Base-by-base conservation (phyloP, 2,888 invertebrate species). In the Willowsia nigromaculata region DNA sequence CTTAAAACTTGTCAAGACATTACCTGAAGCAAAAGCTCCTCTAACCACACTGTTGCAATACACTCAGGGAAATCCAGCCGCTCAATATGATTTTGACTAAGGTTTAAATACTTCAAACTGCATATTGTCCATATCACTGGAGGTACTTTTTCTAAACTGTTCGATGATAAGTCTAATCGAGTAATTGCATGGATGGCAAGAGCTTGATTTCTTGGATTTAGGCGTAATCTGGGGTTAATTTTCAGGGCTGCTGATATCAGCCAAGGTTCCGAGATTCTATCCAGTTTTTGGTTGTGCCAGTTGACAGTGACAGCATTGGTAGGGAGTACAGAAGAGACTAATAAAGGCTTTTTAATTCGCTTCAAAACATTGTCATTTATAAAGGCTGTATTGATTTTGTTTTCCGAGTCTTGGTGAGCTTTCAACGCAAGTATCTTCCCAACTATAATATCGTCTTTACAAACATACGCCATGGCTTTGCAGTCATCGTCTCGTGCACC, bases 381-480 rank as follows among this genome's bases (percentile, higher is more conserved):
- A 65, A 85, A 91, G n/a, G 37, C 30, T 25, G 83, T 98, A 94
- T 99, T 98, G 74, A 99, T 96, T 94, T 97, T 97, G 94, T 96
- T 97, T 93, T 99, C 99, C 0, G 97, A 97, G 94, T 99, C 99
- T 0, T 97, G 96, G 94, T 97, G 96, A 0, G 97, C 97, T 95
- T 93, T 91, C 76, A 97, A 96, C 0, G 98, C 96, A n/a, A 99
- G 94, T 30, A 99, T 94, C 91, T 96, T 96, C 15, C 97, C 96
- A 7, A 97, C 96, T 6, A 98, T 95, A 0, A 95, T 94, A 93
- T 96, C 96, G 93, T 98, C 97, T 22, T 96, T 95, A 92, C 96
- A 96, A 27, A 95, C 94, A 0, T 97, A 96, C 5, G 97, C 97
- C 65, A 99, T 95, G 2, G 99, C 99, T 92, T 96, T 95, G 86